These are phyloP conservation scores for Engystomops pustulosus DNA, from an alignment of 2,113 vertebrate genomes.

Conservation along the genomic window DNA sequence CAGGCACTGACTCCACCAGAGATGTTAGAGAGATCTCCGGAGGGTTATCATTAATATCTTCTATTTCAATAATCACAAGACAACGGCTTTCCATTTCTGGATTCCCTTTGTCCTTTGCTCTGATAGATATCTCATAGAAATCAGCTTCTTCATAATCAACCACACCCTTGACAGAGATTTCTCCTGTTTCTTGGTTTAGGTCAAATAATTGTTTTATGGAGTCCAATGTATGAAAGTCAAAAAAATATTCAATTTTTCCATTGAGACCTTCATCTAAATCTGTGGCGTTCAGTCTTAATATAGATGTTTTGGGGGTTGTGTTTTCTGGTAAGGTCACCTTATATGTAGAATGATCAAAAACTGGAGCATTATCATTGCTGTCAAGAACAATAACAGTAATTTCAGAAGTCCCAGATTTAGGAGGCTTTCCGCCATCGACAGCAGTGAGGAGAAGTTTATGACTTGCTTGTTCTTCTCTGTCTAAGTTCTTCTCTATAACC, in stretches of 20 bases:
- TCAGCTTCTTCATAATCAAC: constrained; percentile 80
- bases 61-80: constrained; percentile 75
- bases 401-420: constrained; percentile 72
- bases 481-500: constrained; percentile 76
- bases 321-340: constrained; percentile 75
- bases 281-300: constrained; percentile 75
- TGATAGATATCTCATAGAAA: constrained; percentile 83
- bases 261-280: constrained; percentile 80
- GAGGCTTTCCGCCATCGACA: constrained; percentile 75
- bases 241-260: constrained; percentile 76
- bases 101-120: constrained; percentile 80
- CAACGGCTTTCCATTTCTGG: constrained; percentile 84
- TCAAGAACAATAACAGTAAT: constrained; percentile 81
- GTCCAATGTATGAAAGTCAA: constrained; percentile 77
- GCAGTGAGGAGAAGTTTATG: constrained; percentile 78
- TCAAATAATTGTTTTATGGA: constrained; percentile 72
- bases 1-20: constrained; percentile 75
- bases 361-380: constrained; percentile 82
- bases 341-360: constrained; percentile 72
- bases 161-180: constrained; percentile 75
- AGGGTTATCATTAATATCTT: constrained; percentile 77
- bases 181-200: constrained; percentile 74
- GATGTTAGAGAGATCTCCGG: constrained; percentile 76
- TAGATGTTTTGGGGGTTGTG: constrained; percentile 66
- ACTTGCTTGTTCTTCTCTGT: constrained; percentile 74